Percentiles rank a stretch among this genome's conserved stretches.
phyloP scores from a whole-genome alignment of 2,113 vertebrate species.

The Entomyzon cyanotis region DNA sequence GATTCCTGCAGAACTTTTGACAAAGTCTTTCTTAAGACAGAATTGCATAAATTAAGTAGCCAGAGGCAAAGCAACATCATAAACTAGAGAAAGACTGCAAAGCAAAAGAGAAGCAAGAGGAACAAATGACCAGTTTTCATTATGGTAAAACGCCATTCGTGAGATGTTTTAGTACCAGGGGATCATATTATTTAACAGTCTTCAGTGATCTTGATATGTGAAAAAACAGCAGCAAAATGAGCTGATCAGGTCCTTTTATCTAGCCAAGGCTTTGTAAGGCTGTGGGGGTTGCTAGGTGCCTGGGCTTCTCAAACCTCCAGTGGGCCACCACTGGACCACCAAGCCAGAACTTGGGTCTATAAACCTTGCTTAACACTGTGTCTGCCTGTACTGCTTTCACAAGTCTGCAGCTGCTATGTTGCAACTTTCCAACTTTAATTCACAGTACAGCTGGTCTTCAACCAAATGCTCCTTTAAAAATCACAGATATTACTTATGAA shows the following conservation, averaged over 20 bases:
- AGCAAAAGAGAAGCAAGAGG: not conserved
- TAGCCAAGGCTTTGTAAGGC: not conserved
- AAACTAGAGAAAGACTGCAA: not conserved
- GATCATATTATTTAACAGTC: not conserved
- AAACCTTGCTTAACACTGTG: not conserved
- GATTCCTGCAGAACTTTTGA: not conserved
- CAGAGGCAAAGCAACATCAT: not conserved
- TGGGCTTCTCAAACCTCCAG: not conserved
- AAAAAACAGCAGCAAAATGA: not conserved
- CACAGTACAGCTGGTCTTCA: not conserved
- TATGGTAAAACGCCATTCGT: not conserved
- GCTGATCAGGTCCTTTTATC: not conserved
- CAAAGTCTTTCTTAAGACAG: not conserved
- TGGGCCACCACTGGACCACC: not conserved
- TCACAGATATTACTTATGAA: not conserved
- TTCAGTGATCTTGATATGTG: not conserved
- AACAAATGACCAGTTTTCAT: constrained; percentile 8
- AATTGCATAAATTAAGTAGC: constrained; percentile 10
- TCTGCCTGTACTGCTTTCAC: not conserved
- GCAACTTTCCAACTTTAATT: not conserved
- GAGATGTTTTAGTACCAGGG: not conserved
- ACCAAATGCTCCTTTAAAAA: not conserved
- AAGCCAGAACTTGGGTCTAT: not conserved
- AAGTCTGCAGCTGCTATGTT: not conserved
- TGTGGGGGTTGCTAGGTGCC: not conserved